Percentiles rank a stretch among this genome's conserved stretches.
Evolutionary conservation across 1,140 invertebrate species (phyloP).

Genomic region (Chrysopa pallens): DNA sequence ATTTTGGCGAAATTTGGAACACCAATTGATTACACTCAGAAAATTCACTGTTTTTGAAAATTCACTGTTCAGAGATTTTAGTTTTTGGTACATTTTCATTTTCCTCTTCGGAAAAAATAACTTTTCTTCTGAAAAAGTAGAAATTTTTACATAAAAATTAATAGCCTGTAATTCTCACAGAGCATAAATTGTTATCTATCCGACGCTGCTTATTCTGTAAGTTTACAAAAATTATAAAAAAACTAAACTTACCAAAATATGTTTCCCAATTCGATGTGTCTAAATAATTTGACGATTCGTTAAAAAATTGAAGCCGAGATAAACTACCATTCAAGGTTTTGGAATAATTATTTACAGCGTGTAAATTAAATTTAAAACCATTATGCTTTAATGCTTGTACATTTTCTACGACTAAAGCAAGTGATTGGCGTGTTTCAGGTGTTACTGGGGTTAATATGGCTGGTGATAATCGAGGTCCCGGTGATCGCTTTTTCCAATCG

Average conservation of each 20-base stretch:
- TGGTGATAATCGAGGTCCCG: neutral
- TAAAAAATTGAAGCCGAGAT: conserved; percentile 28
- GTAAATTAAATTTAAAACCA: neutral
- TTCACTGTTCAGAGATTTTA: too few species aligned
- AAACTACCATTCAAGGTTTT: conserved; percentile 29
- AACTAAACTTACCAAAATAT: conserved; percentile 27
- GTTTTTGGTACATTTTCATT: too few species aligned
- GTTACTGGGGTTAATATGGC: neutral
- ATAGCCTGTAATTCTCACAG: too few species aligned
- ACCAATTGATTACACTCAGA: too few species aligned
- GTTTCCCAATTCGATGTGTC: conserved; percentile 34
- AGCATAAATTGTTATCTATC: too few species aligned
- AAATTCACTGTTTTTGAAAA: too few species aligned
- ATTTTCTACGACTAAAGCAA: neutral
- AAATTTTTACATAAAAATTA: too few species aligned
- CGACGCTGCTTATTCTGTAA: too few species aligned
- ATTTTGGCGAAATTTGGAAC: too few species aligned
- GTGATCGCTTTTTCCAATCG: neutral
- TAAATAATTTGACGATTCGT: conserved; percentile 16
- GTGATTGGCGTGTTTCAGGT: neutral
- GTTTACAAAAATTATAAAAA: too few species aligned
- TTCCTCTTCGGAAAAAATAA: too few species aligned
- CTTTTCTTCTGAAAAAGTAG: too few species aligned
- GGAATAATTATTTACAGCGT: conserved; percentile 31
- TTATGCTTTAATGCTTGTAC: neutral